phyloP scores from a whole-genome alignment of 1,140 invertebrate species.

The honey bee (Apis mellifera) region Amel_HAv3.1 CM009939.2:8570501-8571000 shows the following conservation, averaged over 20 bases:
- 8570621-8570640: not conserved
- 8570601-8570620: not conserved
- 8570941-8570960: constrained; percentile 34
- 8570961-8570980: constrained; percentile 54
- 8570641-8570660: not conserved
- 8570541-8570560: not conserved
- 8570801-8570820: not conserved
- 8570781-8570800: not conserved
- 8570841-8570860: not conserved
- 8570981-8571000: constrained; percentile 36
- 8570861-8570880: constrained; percentile 17
- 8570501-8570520: constrained; percentile 96
- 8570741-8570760: not conserved
- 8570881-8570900: constrained; percentile 42
- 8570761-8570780: not conserved
- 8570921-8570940: constrained; percentile 33
- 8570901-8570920: constrained; percentile 21
- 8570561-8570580: not conserved
- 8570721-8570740: too few species aligned
- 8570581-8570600: not conserved
- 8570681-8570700: not conserved
- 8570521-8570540: constrained; percentile 95
- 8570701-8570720: not conserved
- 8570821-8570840: not conserved
- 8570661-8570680: not conserved